Conservation (phyloP, 2,797 vertebrate species). For the Pempheris klunzingeri region DNA sequence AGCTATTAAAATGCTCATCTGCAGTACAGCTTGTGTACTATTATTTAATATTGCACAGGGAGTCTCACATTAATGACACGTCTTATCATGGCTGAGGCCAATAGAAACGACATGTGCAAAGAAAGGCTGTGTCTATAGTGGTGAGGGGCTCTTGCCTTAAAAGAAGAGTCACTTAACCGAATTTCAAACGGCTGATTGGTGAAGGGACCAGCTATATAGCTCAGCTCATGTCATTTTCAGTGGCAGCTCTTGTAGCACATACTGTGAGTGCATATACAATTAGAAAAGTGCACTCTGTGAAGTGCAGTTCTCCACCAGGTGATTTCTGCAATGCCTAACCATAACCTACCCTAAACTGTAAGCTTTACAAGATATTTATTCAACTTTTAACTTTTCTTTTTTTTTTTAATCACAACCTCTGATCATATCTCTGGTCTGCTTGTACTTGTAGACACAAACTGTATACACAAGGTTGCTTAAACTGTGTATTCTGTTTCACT, state of each 20-base stretch:
- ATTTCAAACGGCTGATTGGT: slow-evolving; percentile 18
- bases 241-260: neutral
- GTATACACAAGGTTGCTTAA: too few species aligned
- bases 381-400: too few species aligned
- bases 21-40: neutral
- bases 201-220: neutral
- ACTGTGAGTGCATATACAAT: neutral
- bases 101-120: slow-evolving; percentile 16
- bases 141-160: neutral
- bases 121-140: slow-evolving; percentile 14
- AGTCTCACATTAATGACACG: slow-evolving; percentile 35
- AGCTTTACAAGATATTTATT: too few species aligned
- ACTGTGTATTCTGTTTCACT: too few species aligned
- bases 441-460: too few species aligned
- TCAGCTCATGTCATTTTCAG: neutral
- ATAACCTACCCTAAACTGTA: too few species aligned
- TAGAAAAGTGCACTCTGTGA: neutral
- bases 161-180: slow-evolving; percentile 22
- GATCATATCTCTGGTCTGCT: too few species aligned
- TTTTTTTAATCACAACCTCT: too few species aligned
- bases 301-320: too few species aligned
- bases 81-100: slow-evolving; percentile 13
- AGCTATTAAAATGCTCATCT: slow-evolving; percentile 7
- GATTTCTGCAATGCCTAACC: too few species aligned
- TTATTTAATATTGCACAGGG: slow-evolving; percentile 3